A percentile compares a stretch with the other conserved stretches of the same genome.
Conservation (phyloP, 1,140 invertebrate genomes). For the Temnothorax nylanderi region DNA sequence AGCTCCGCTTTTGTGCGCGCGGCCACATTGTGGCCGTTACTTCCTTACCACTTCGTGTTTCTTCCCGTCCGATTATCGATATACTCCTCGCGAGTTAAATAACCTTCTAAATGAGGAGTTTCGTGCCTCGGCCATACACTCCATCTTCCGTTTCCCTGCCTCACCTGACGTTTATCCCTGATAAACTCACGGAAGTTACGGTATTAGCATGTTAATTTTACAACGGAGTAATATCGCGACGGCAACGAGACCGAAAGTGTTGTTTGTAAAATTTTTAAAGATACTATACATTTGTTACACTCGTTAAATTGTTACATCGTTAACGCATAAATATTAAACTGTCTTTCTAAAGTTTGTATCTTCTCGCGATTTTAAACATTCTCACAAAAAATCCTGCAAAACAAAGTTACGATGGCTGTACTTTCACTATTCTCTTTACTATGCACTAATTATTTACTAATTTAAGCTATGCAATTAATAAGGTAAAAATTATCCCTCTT, state of each 20-base stretch:
- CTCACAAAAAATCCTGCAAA: not conserved
- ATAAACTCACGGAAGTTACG: constrained; percentile 31
- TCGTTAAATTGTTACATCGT: not conserved
- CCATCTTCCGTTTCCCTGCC: not conserved
- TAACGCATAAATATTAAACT: not conserved
- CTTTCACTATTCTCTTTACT: not conserved
- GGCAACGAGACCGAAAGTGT: not conserved
- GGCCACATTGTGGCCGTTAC: not conserved
- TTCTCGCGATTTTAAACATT: not conserved
- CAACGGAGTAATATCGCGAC: not conserved
- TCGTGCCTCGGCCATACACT: constrained; percentile 5
- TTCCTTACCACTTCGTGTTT: constrained; percentile 3
- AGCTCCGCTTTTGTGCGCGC: constrained; percentile 15
- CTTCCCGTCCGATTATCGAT: constrained; percentile 39
- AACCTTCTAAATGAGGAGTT: constrained; percentile 43
- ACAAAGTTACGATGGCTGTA: not conserved
- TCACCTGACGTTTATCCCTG: constrained; percentile 19
- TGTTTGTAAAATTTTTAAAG: not conserved
- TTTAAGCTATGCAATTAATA: constrained; percentile 11
- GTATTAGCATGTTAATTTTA: constrained; percentile 32
- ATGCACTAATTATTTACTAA: not conserved
- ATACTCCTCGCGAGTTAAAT: constrained; percentile 38
- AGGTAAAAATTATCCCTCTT: not conserved
- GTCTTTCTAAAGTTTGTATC: not conserved
- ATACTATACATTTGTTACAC: not conserved